These are phyloP conservation scores for Ictidomys tridecemlineatus DNA, from an alignment of 2,113 vertebrate species.

Conservation along the genomic window DNA sequence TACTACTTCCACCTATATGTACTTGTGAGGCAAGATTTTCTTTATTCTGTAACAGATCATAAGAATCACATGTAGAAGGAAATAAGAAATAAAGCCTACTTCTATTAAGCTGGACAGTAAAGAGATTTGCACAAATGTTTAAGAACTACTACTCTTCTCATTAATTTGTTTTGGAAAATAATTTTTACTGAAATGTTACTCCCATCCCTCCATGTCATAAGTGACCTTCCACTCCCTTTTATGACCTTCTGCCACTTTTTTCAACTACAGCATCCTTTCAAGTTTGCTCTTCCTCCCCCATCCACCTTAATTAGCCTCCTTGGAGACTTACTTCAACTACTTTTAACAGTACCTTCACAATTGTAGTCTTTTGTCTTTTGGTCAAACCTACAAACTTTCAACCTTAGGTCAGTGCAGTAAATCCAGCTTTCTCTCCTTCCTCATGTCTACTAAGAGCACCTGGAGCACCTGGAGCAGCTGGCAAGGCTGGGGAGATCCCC, in stretches of 20 bases:
- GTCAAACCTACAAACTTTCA: neutral
- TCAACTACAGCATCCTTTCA: neutral
- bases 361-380: neutral
- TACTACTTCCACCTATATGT: neutral
- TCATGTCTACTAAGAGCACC: neutral
- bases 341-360: neutral
- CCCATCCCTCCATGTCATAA: neutral
- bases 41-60: neutral
- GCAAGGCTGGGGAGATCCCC: neutral
- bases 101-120: neutral
- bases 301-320: neutral
- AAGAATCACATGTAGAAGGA: neutral
- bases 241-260: neutral
- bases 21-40: neutral
- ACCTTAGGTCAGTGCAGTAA: neutral
- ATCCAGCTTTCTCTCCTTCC: neutral
- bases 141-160: neutral
- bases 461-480: neutral
- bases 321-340: neutral
- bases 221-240: neutral
- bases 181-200: slow-evolving; percentile 10
- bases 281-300: neutral
- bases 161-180: neutral
- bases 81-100: neutral
- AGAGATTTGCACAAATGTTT: slow-evolving; percentile 14